phyloP scores from a whole-genome alignment of 2,888 invertebrate species.

The Drosophila gaucha region DNA sequence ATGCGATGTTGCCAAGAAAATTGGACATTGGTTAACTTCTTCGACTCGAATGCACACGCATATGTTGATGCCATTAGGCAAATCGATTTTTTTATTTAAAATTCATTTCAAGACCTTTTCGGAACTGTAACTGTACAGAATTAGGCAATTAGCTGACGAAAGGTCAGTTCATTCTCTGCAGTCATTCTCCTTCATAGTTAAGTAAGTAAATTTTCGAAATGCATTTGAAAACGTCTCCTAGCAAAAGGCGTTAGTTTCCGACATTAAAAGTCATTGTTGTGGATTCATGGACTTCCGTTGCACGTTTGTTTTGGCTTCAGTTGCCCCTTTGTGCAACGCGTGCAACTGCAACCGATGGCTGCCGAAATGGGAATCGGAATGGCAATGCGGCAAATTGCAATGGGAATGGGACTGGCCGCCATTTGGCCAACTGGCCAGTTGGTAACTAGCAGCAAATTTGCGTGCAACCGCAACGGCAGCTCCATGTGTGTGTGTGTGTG shows the following conservation, averaged over 20 bases:
- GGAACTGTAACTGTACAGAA: no score
- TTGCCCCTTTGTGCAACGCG: constrained; percentile 18
- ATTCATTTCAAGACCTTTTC: background rate
- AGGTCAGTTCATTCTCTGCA: background rate
- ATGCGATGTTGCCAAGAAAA: no score
- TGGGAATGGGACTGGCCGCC: constrained; percentile 26
- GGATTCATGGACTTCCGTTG: constrained; percentile 24
- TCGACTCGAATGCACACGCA: constrained; percentile 10
- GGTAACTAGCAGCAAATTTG: constrained; percentile 50
- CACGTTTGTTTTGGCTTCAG: constrained; percentile 15
- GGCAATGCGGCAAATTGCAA: constrained; percentile 29
- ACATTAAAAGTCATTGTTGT: constrained; percentile 32
- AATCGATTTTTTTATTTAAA: constrained; percentile 5
- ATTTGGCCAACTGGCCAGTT: constrained; percentile 20
- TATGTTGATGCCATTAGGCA: background rate
- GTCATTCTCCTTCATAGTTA: background rate
- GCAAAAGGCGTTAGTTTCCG: background rate
- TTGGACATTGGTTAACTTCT: constrained; percentile 53
- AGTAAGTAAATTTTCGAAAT: background rate
- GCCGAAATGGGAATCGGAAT: constrained; percentile 18
- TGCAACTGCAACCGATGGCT: constrained; percentile 26
- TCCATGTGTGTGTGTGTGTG: constrained; percentile 5
- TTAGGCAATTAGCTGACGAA: background rate
- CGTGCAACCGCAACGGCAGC: constrained; percentile 51
- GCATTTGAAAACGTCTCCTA: background rate